Conservation (phyloP, 1,140 invertebrate species). For the Branchinecta lynchi region DNA sequence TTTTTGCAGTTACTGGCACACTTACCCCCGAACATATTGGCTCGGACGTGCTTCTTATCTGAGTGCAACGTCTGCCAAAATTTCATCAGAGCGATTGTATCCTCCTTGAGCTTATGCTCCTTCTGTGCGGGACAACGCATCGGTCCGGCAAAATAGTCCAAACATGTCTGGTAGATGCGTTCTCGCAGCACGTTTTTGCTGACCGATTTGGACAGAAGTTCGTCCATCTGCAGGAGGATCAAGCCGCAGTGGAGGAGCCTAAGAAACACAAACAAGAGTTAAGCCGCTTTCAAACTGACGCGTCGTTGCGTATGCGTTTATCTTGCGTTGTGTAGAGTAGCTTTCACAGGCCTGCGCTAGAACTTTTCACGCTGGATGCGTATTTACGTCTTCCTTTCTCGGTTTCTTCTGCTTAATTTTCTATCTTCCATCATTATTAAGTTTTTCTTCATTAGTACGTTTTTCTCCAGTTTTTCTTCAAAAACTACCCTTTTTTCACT, state of each 20-base stretch:
- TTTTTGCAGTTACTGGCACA: neutral
- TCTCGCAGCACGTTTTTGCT: conserved; percentile 83
- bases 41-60: conserved; percentile 90
- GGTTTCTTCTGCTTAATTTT: no score
- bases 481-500: no score
- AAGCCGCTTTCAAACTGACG: no score
- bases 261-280: conserved; percentile 33
- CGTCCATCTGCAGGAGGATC: conserved; percentile 80
- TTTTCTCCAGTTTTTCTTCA: no score
- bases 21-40: conserved; percentile 45
- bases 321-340: no score
- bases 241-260: conserved; percentile 70
- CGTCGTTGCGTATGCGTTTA: no score
- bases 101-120: conserved; percentile 52
- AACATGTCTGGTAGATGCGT: conserved; percentile 76
- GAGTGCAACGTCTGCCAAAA: conserved; percentile 94
- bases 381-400: no score
- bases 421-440: no score
- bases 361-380: no score
- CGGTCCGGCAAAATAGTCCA: conserved; percentile 87
- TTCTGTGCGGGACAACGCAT: conserved; percentile 66
- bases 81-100: conserved; percentile 72
- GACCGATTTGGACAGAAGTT: conserved; percentile 58
- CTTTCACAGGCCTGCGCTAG: no score
- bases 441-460: no score